Base-by-base conservation (phyloP, 2,888 invertebrate species). In the Spisula solida region DNA sequence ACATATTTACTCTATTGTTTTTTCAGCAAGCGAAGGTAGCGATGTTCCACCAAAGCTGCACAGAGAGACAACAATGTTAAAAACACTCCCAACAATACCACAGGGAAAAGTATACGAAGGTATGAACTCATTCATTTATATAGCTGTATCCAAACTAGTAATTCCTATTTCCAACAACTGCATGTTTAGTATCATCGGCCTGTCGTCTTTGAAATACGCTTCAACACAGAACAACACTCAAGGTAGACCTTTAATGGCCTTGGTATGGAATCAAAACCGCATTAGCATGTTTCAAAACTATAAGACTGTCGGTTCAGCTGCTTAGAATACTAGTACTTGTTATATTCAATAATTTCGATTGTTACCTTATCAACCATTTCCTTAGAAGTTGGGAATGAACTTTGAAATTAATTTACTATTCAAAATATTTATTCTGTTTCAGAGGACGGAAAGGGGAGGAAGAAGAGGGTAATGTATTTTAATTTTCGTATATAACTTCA, bases 41-140 rank as follows among this genome's bases (percentile, higher is more conserved):
- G 94, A 93, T 6, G 31, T 51, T 0, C 88, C 90, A 14, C 90
- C 89, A 5, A 93, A 92, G 78, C 75, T 94, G 0, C 89, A 93
- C 56, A 75, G 94, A 20, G 94, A 94, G 82, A 90, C 91, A 1
- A 93, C 94, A 20, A 93, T 93, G 92, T 47, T 94, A 16, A 92
- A 92, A 55, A 90, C 91, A 70, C 83, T 94, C 1, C 94, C 94
- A 0, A 90, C 93, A 16, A 94, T 94, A n/a, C 91, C 93, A 20
- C 94, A 94, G 79, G 93, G 93, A 1, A 92, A 88, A 48, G 60
- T 93, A 10, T 88, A 89, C 70, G 90, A 90, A 82, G 84, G 88
- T 79, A 14, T 48, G 31, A 41, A 41, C 8, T 41, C 41, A 41
- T 41, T 41, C 41, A 41, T 41, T 41, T 20, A 20, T 41, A 41